A percentile compares a stretch with the other conserved stretches of the same genome.
Conservation (phyloP, 2,888 invertebrate species). For the Philereme transversata region DNA sequence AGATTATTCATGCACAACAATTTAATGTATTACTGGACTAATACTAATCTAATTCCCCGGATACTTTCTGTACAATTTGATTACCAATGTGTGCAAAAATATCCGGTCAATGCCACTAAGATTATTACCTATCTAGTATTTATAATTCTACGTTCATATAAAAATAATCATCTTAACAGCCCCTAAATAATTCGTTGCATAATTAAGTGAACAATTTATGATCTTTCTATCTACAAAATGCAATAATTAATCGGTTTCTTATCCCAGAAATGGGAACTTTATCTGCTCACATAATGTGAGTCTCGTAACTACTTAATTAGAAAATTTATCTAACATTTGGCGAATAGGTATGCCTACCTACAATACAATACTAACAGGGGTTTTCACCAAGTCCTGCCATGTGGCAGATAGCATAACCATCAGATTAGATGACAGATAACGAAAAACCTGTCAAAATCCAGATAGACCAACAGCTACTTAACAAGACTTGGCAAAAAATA, state of each 20-base stretch:
- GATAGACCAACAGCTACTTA: conserved; percentile 1
- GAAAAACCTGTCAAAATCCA: conserved; percentile 1
- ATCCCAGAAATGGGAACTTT: conserved; percentile 9
- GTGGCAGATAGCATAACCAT: conserved; percentile 1
- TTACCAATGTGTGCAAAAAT: conserved; percentile 10
- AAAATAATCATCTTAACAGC: conserved; percentile 16
- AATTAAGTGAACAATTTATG: background rate
- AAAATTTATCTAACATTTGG: conserved; percentile 23
- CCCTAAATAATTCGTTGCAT: conserved; percentile 13
- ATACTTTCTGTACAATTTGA: conserved; percentile 17
- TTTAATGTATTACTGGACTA: conserved; percentile 24
- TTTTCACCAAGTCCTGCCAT: conserved; percentile 11
- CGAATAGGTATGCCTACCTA: conserved; percentile 26
- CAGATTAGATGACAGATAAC: background rate
- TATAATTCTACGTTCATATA: conserved; percentile 22
- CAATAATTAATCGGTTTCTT: conserved; percentile 2
- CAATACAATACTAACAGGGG: conserved; percentile 10
- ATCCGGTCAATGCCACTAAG: conserved; percentile 16
- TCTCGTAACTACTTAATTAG: conserved; percentile 17
- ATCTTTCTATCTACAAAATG: background rate
- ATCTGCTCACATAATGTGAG: conserved; percentile 1
- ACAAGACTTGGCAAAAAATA: conserved; percentile 16
- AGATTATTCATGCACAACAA: conserved; percentile 33
- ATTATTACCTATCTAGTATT: conserved; percentile 24
- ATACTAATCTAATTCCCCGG: conserved; percentile 20